Evolutionary conservation across 2,797 vertebrate genomes (phyloP).

Genomic region (Oryzias sinensis): DNA sequence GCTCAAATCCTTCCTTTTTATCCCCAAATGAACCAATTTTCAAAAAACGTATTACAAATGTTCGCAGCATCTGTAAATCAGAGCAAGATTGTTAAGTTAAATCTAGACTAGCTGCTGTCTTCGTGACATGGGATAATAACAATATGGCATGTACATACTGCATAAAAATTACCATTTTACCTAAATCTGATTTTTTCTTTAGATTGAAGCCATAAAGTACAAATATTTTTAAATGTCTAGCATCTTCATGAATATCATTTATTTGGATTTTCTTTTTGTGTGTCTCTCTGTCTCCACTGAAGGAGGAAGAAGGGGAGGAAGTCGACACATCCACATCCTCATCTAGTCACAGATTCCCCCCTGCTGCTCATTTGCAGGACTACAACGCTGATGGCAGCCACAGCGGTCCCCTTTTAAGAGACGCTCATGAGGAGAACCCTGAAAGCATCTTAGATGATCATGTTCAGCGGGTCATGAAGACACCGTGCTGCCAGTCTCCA

Average conservation of each 20-base stretch:
- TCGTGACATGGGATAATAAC: conserved; percentile 19
- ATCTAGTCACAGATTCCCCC: conserved; percentile 84
- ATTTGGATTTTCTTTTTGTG: conserved; percentile 3
- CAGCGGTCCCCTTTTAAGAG: conserved; percentile 77
- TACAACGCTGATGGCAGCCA: conserved; percentile 84
- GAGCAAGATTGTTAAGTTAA: neutral
- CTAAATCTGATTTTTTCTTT: no score
- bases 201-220: no score
- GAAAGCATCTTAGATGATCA: conserved; percentile 98
- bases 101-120: conserved; percentile 6
- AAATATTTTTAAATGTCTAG: no score
- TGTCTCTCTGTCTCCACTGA: conserved; percentile 18
- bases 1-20: conserved; percentile 7
- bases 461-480: conserved; percentile 96
- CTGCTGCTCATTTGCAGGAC: conserved; percentile 80
- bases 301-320: conserved; percentile 96
- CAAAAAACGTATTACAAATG: conserved; percentile 16
- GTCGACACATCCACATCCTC: conserved; percentile 76
- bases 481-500: conserved; percentile 91
- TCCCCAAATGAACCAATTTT: conserved; percentile 3
- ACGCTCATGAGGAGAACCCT: conserved; percentile 94
- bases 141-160: conserved; percentile 15
- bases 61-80: conserved; percentile 28
- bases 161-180: no score
- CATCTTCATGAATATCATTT: no score